These are phyloP conservation scores for Blennius ocellaris DNA, from an alignment of 2,113 vertebrate species.

Conservation along the genomic window DNA sequence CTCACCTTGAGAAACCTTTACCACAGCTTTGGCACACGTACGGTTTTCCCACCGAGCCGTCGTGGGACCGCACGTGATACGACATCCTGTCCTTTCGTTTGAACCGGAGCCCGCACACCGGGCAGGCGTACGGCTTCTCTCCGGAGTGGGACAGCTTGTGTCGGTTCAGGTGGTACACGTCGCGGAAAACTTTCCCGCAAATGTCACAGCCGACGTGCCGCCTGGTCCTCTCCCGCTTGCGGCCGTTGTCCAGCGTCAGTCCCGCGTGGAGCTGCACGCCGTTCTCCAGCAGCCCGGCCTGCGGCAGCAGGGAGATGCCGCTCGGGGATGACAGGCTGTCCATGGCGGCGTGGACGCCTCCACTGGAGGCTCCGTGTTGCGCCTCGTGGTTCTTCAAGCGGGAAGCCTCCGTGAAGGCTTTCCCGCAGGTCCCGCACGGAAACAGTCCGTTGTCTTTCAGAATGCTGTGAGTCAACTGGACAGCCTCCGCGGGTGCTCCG, in stretches of 20 bases:
- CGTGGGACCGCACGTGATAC: slow-evolving; percentile 97
- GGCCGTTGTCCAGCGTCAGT: slow-evolving; percentile 80
- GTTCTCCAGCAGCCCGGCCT: slow-evolving; percentile 86
- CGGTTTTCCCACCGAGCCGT: slow-evolving; percentile 97
- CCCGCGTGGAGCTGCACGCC: slow-evolving; percentile 86
- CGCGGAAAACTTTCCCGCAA: slow-evolving; percentile 98
- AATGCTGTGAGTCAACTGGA: slow-evolving; percentile 86
- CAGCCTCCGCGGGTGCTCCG: slow-evolving; percentile 80
- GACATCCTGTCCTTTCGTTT: slow-evolving; percentile 99
- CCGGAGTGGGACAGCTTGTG: slow-evolving; percentile 99
- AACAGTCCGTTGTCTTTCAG: slow-evolving; percentile 89
- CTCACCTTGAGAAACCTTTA: slow-evolving; percentile 99
- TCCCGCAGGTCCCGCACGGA: slow-evolving; percentile 93
- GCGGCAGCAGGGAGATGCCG: slow-evolving; percentile 72
- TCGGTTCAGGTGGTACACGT: slow-evolving; percentile 98
- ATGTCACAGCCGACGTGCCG: slow-evolving; percentile 98
- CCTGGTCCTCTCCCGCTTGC: slow-evolving; percentile 94
- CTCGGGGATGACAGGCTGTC: slow-evolving; percentile 61
- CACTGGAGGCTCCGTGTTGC: slow-evolving; percentile 86
- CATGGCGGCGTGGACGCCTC: slow-evolving; percentile 79
- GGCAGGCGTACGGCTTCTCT: slow-evolving; percentile 98
- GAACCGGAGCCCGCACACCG: slow-evolving; percentile 95
- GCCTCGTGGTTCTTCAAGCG: slow-evolving; percentile 95
- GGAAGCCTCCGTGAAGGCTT: slow-evolving; percentile 93
- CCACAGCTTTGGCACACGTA: slow-evolving; percentile 99